These are phyloP conservation scores for Typhlomys cinereus DNA, from an alignment of 2,113 vertebrate genomes.

Conservation along the genomic window DNA sequence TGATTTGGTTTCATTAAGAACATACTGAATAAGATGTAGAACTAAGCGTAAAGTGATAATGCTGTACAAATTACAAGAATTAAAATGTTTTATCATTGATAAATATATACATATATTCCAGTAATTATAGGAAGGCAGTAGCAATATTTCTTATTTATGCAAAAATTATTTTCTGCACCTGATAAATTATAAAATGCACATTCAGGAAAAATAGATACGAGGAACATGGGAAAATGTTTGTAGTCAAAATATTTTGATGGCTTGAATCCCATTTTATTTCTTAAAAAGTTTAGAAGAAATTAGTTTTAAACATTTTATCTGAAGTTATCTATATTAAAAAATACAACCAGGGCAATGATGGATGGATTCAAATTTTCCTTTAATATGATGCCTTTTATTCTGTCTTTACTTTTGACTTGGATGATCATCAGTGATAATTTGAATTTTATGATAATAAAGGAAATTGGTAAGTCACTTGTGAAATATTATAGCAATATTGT, in stretches of 20 bases:
- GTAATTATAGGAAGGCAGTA: background rate
- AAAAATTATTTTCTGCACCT: background rate
- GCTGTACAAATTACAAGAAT: no score
- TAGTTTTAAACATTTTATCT: constrained; percentile 51
- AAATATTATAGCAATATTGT: constrained; percentile 84
- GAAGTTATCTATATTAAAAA: constrained; percentile 64
- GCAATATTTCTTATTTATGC: background rate
- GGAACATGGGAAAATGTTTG: background rate
- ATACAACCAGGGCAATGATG: constrained; percentile 61
- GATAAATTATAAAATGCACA: background rate
- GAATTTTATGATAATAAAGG: constrained; percentile 82
- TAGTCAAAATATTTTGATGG: background rate
- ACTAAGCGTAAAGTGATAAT: no score
- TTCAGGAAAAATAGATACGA: constrained; percentile 41
- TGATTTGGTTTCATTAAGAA: background rate
- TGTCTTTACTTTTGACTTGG: constrained; percentile 70
- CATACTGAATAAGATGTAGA: background rate
- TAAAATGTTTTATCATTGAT: no score
- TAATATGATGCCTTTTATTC: constrained; percentile 45
- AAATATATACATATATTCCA: no score
- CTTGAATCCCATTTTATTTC: constrained; percentile 33
- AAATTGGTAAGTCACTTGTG: constrained; percentile 81
- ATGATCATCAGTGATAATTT: constrained; percentile 73
- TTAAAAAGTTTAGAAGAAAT: constrained; percentile 37
- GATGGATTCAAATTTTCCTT: constrained; percentile 71